Percentiles rank a stretch among this genome's conserved stretches.
Evolutionary conservation across 2,888 invertebrate species (phyloP).

Genomic region (Chalcosyrphus nemorum): DNA sequence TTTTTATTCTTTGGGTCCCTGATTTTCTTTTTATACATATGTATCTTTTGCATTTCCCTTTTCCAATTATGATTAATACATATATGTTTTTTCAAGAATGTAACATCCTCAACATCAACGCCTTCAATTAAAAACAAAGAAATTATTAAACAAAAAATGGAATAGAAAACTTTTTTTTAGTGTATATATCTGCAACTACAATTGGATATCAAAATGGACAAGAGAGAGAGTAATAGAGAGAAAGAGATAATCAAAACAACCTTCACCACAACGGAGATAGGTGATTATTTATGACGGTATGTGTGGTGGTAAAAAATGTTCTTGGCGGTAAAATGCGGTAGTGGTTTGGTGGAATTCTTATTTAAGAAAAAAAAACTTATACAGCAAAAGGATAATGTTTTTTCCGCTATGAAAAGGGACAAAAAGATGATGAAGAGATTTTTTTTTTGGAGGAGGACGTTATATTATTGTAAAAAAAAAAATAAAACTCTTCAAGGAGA

Average conservation of each 20-base stretch:
- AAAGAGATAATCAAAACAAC: conserved; percentile 53
- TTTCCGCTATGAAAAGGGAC: conserved; percentile 57
- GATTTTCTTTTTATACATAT: too few relatives aligned
- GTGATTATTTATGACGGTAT: conserved; percentile 54
- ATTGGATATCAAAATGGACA: conserved; percentile 74
- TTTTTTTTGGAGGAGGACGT: conserved; percentile 47
- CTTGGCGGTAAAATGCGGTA: conserved; percentile 23
- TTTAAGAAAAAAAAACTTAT: conserved; percentile 21
- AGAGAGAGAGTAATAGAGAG: conserved; percentile 58
- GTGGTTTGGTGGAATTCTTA: conserved; percentile 28
- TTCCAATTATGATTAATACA: too few relatives aligned
- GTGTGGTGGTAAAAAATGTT: conserved; percentile 43
- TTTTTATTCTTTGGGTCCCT: too few relatives aligned
- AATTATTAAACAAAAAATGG: conserved; percentile 54
- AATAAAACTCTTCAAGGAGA: conserved; percentile 66
- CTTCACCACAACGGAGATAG: conserved; percentile 58
- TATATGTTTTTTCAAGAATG: too few relatives aligned
- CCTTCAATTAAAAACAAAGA: conserved; percentile 51
- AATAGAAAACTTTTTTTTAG: conserved; percentile 55
- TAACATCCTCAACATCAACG: conserved; percentile 43
- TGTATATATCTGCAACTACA: conserved; percentile 67
- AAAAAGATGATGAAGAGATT: conserved; percentile 56
- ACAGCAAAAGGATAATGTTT: conserved; percentile 46
- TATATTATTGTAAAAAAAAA: conserved; percentile 34
- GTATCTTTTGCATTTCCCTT: too few relatives aligned